phyloP scores from a whole-genome alignment of 2,113 vertebrate species.

The Sphyrna mokarran region DNA sequence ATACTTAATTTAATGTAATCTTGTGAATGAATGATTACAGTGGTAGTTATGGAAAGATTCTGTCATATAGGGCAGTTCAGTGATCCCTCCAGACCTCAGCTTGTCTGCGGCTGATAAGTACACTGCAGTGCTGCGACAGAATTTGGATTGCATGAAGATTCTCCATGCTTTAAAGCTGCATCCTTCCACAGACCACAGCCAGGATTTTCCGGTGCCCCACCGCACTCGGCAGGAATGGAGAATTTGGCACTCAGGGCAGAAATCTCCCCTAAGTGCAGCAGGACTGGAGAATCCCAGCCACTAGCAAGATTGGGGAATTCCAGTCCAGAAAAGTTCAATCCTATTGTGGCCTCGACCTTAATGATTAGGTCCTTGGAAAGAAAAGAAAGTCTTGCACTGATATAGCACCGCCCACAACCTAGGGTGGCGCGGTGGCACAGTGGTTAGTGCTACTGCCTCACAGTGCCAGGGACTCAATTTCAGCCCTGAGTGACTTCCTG shows the following conservation, averaged over 20 bases:
- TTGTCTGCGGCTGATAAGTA: background rate
- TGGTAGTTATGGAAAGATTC: background rate
- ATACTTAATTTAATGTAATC: slow-evolving; percentile 36
- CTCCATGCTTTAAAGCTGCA: background rate
- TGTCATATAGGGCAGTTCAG: slow-evolving; percentile 19
- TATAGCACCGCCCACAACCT: background rate
- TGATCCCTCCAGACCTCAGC: slow-evolving; percentile 5
- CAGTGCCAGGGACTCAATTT: too few species aligned
- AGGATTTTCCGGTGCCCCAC: too few species aligned
- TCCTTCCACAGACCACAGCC: background rate
- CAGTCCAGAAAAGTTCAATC: background rate
- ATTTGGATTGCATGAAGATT: background rate
- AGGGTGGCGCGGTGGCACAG: too few species aligned
- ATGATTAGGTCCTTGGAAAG: background rate
- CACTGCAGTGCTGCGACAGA: background rate
- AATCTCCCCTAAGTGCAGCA: too few species aligned
- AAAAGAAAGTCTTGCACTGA: background rate
- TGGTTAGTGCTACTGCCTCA: too few species aligned
- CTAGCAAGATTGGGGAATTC: too few species aligned
- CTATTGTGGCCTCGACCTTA: background rate
- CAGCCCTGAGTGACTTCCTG: too few species aligned
- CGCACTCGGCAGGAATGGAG: too few species aligned
- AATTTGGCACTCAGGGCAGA: too few species aligned
- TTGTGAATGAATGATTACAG: slow-evolving; percentile 35
- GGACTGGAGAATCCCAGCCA: too few species aligned